Percentiles rank a stretch among this genome's conserved stretches.
These are phyloP conservation scores for Ammospiza nelsoni DNA, from an alignment of 2,113 vertebrate species.

Conservation along the genomic window DNA sequence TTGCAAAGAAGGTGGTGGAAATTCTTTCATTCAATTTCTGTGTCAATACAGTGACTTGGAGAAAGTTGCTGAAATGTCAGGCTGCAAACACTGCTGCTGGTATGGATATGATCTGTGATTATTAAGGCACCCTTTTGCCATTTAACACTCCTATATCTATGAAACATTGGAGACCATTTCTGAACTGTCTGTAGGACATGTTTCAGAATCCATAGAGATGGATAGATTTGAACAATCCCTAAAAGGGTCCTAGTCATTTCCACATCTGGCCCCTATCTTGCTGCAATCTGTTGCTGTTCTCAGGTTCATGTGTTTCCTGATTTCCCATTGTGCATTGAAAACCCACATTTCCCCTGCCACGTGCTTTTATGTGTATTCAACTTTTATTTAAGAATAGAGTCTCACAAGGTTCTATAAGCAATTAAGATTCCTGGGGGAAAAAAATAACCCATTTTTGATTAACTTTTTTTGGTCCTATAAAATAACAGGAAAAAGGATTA, in stretches of 20 bases:
- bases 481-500: background rate
- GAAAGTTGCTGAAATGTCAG: background rate
- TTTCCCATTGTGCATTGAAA: slow-evolving; percentile 39
- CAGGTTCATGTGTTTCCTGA: slow-evolving; percentile 26
- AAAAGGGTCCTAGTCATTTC: background rate
- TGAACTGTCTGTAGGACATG: background rate
- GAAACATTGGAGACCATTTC: background rate
- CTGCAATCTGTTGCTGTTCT: slow-evolving; percentile 14
- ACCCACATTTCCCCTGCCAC: background rate
- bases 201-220: background rate
- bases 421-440: background rate
- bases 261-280: slow-evolving; percentile 33
- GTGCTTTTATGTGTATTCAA: background rate
- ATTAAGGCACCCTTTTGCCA: background rate
- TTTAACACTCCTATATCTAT: background rate
- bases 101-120: background rate
- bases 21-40: background rate
- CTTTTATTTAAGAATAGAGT: background rate
- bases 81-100: background rate
- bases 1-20: background rate
- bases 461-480: background rate
- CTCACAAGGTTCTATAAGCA: background rate
- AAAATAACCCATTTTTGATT: background rate
- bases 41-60: background rate
- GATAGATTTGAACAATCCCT: background rate